Base-by-base conservation (phyloP, 2,888 invertebrate species). In the Philereme vetulata region DNA sequence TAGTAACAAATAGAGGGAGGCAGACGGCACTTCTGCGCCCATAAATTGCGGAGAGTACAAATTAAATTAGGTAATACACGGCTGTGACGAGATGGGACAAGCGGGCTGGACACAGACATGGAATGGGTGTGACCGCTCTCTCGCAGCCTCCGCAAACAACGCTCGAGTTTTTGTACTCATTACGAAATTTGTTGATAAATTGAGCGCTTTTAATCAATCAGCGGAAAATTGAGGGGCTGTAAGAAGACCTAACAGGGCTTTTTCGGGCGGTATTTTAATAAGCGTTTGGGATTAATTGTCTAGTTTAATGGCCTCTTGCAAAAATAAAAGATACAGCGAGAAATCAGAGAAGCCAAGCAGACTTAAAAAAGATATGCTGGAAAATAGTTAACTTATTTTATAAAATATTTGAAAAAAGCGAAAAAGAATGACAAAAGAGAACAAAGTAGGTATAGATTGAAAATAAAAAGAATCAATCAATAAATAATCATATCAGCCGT, bases 11-110 rank as follows among this genome's bases (percentile, higher is more conserved):
- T 81, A 81, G 74, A 73, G 75, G 73, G 74, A 74, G 77, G 78
- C 83, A 82, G 85, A 81, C 83, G 80, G 84, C 85, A 84, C 85
- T 86, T 85, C 84, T 82, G 84, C 71, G 78, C 79, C 84, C 85
- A 89, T 90, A 90, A 90, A 90, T 91, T 90, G 86, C 77, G 86
- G 82, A 76, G 85, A 84, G 83, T 86, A 88, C 90, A 90, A 91
- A 91, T 91, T 90, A 90, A 91, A 91, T 91, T 91, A 91, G 90
- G 89, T 90, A 88, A 90, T 90, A 88, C 88, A 85, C 84, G 83
- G 77, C 81, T 78, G 86, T 90, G 90, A 89, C 89, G 88, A 88
- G 87, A 80, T 77, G 80, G 84, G 88, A 86, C 88, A 82, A 84
- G 81, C 86, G 82, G 80, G 80, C 76, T 75, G 81, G 80, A 80